Conservation (phyloP, 92 coral and sea anemone species). For the Hydrozoanthus gracilis region DNA sequence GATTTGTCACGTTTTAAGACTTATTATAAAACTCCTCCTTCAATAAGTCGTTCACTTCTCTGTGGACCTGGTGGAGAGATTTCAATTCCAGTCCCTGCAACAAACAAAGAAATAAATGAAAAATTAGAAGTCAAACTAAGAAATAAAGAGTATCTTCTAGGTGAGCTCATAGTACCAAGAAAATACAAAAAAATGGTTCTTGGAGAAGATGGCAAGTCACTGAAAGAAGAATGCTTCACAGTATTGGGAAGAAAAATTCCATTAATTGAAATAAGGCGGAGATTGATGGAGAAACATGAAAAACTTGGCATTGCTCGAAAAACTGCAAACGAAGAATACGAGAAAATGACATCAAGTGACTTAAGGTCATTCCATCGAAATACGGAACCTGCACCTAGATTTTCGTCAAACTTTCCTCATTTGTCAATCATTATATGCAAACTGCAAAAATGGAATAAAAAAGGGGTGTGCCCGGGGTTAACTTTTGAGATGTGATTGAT, state of each 20-base stretch:
- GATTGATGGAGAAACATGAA: slow-evolving; percentile 23
- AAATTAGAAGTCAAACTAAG: slow-evolving; percentile 6
- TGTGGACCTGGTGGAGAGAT: slow-evolving; percentile 20
- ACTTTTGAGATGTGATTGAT: too few species aligned
- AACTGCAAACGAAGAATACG: neutral
- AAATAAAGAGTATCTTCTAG: slow-evolving; percentile 32
- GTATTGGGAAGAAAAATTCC: slow-evolving; percentile 48
- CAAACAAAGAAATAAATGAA: slow-evolving; percentile 6
- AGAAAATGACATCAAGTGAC: slow-evolving; percentile 25
- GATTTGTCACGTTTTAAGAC: slow-evolving; percentile 28
- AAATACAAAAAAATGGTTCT: slow-evolving; percentile 34
- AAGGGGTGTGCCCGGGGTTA: too few species aligned
- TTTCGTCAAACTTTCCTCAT: too few species aligned
- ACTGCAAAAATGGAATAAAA: too few species aligned
- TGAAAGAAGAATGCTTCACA: slow-evolving; percentile 29
- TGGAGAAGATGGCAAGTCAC: slow-evolving; percentile 15
- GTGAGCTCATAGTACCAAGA: slow-evolving; percentile 5
- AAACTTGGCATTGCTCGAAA: slow-evolving; percentile 37
- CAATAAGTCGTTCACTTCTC: slow-evolving; percentile 11
- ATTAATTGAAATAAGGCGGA: slow-evolving; percentile 18
- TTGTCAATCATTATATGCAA: too few species aligned
- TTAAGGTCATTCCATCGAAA: too few species aligned
- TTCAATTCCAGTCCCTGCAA: slow-evolving; percentile 13
- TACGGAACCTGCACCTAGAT: too few species aligned
- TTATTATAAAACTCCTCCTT: slow-evolving; percentile 9